Percentiles rank a stretch among this genome's conserved stretches.
Conservation (phyloP, 1,140 invertebrate genomes). For the Chironomus striatipennis region DNA sequence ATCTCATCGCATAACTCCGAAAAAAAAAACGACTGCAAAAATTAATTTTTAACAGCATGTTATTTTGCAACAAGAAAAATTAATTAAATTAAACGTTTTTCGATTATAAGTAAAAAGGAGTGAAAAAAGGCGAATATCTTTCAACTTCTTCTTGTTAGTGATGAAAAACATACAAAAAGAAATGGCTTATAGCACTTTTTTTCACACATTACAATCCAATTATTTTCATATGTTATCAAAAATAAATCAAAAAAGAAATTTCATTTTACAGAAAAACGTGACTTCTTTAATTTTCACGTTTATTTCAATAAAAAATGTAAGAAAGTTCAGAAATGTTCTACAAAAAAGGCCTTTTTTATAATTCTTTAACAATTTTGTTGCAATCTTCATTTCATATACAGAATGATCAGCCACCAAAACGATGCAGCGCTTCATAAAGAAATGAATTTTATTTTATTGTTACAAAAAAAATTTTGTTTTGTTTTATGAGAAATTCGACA, state of each 20-base stretch:
- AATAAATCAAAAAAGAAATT: constrained; percentile 19
- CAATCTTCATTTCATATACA: no score
- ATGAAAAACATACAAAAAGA: not conserved
- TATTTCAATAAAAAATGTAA: not conserved
- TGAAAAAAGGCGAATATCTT: not conserved
- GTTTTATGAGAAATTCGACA: no score
- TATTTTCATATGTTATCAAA: constrained; percentile 21
- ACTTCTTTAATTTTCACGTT: constrained; percentile 18
- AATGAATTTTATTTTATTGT: no score
- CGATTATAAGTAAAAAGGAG: not conserved
- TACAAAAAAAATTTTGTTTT: no score
- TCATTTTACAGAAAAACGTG: constrained; percentile 17
- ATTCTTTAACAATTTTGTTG: no score
- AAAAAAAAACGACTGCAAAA: no score
- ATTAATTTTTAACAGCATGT: not conserved
- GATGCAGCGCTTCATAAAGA: no score
- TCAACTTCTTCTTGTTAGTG: not conserved
- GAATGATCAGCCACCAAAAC: no score
- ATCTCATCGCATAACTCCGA: no score
- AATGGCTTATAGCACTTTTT: not conserved
- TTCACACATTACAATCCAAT: constrained; percentile 18
- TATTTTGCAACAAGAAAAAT: constrained; percentile 2
- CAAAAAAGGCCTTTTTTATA: no score
- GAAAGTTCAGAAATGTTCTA: not conserved
- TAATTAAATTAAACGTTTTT: constrained; percentile 10